Evolutionary conservation across 2,113 vertebrate species (phyloP).

Genomic region (Gymnorhina tibicen): DNA sequence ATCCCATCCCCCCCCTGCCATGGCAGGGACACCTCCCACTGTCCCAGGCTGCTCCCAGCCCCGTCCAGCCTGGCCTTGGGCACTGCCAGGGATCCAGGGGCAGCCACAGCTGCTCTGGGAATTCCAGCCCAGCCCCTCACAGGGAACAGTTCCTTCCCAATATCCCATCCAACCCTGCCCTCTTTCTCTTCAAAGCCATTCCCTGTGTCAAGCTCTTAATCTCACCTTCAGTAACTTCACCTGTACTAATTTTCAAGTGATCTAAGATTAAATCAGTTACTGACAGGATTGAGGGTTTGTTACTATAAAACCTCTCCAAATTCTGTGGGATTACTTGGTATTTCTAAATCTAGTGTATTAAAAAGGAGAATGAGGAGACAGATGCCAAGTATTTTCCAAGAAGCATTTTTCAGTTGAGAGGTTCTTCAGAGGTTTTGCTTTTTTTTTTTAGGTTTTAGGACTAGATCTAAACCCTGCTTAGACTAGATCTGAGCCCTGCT

Average conservation of each 20-base stretch:
- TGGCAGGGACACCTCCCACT: neutral
- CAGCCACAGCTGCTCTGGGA: neutral
- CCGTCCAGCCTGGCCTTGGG: accelerated
- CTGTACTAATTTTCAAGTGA: neutral
- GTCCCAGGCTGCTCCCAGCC: accelerated
- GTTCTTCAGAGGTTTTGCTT: neutral
- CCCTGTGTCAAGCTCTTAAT: neutral
- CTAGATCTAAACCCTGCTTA: neutral
- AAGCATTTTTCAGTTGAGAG: neutral
- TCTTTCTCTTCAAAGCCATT: neutral
- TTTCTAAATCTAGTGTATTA: neutral
- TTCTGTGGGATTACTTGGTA: neutral
- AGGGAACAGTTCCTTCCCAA: accelerated
- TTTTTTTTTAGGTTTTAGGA: neutral
- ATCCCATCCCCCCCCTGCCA: accelerated
- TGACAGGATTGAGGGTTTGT: neutral
- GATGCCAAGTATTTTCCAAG: neutral
- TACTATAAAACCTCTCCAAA: neutral
- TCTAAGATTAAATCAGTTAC: neutral
- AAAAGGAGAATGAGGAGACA: neutral
- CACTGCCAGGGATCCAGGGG: neutral
- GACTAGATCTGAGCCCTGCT: neutral
- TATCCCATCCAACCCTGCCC: accelerated
- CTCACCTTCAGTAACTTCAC: neutral
- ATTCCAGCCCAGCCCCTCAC: accelerated